These are phyloP conservation scores for Chironomus striatipennis DNA, from an alignment of 1,140 invertebrate species.

Conservation along the genomic window DNA sequence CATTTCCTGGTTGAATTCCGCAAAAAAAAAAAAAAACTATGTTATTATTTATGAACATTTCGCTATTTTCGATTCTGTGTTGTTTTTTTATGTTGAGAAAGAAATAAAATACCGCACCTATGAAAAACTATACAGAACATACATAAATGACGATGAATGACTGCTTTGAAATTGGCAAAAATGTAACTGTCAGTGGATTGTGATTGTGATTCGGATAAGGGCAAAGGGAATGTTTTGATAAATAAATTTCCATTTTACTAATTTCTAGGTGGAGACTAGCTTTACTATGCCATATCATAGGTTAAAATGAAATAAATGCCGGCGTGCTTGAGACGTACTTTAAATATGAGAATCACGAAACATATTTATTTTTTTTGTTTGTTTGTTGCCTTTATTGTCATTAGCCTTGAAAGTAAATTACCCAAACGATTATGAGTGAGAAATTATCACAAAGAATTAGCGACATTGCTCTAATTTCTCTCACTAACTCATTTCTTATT, in stretches of 20 bases:
- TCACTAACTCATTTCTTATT: constrained; percentile 5
- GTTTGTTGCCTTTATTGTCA: neutral
- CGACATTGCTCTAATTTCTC: constrained; percentile 18
- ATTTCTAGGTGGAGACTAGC: neutral
- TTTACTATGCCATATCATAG: neutral
- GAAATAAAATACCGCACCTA: neutral
- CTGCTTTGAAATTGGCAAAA: neutral
- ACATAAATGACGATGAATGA: neutral
- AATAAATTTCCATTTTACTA: constrained; percentile 2
- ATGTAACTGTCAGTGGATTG: neutral
- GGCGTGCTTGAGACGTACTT: neutral
- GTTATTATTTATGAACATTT: neutral
- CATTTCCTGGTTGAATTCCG: constrained; percentile 16
- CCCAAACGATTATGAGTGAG: neutral
- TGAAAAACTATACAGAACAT: neutral
- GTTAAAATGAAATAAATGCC: neutral
- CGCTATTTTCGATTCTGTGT: neutral
- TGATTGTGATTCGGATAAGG: neutral
- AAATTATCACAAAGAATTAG: constrained; percentile 16
- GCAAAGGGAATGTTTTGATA: neutral
- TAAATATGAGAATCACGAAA: neutral
- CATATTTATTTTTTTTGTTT: too few relatives aligned
- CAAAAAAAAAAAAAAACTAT: neutral
- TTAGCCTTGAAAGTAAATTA: constrained; percentile 7
- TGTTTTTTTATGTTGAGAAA: too few relatives aligned